Percentiles rank a stretch among this genome's conserved stretches.
phyloP scores from a whole-genome alignment of 2,113 vertebrate genomes.

The Ardeotis arabs region DNA sequence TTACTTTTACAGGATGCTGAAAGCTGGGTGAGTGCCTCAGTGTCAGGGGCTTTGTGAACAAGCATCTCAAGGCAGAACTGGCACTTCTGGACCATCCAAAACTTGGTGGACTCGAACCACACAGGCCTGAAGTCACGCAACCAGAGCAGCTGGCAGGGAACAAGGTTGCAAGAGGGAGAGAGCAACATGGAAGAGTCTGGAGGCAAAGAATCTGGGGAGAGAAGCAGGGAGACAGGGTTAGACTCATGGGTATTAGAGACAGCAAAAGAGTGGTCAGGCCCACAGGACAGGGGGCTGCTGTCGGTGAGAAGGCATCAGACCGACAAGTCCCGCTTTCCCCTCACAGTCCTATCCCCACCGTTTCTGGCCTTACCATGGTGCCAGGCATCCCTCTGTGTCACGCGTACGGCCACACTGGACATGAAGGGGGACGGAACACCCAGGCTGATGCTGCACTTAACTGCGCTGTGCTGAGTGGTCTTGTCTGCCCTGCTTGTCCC shows the following conservation, averaged over 20 bases:
- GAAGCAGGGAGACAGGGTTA: neutral
- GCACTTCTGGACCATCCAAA: neutral
- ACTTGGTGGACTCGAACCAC: neutral
- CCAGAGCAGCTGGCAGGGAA: slow-evolving; percentile 7
- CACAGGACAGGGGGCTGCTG: neutral
- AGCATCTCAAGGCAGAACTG: neutral
- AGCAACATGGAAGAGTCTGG: neutral
- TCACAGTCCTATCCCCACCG: neutral
- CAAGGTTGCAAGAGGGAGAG: neutral
- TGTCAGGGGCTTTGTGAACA: neutral
- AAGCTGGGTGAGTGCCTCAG: neutral
- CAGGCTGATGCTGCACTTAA: neutral
- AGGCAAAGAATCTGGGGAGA: neutral
- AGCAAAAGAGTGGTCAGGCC: neutral
- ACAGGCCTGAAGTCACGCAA: neutral
- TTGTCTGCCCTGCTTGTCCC: neutral
- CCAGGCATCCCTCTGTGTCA: neutral
- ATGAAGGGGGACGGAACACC: neutral
- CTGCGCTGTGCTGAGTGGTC: neutral
- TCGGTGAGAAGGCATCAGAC: neutral
- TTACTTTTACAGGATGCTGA: neutral
- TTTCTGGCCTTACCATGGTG: neutral
- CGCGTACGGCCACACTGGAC: neutral
- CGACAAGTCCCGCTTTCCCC: neutral
- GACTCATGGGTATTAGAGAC: neutral